phyloP scores from a whole-genome alignment of 2,797 vertebrate genomes.

The Balearica regulorum region DNA sequence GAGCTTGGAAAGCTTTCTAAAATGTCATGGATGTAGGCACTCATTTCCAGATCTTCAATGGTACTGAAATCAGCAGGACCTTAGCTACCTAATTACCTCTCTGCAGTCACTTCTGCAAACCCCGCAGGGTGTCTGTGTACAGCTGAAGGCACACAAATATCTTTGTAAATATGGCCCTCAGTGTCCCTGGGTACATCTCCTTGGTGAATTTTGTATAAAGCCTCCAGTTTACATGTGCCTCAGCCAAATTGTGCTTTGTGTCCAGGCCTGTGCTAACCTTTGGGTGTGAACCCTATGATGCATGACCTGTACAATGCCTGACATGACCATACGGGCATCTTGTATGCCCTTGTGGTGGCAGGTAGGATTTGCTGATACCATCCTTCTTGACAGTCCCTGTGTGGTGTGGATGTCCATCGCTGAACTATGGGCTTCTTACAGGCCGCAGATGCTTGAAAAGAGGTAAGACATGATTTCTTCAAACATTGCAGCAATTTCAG shows the following conservation, averaged over 20 bases:
- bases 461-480: background rate
- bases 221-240: background rate
- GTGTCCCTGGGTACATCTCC: background rate
- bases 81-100: background rate
- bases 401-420: background rate
- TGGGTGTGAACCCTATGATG: fast-evolving
- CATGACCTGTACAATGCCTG: background rate
- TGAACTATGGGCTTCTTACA: background rate
- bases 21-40: background rate
- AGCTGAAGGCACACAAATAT: background rate
- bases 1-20: background rate
- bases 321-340: background rate
- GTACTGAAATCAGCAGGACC: background rate
- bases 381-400: background rate
- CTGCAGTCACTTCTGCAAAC: background rate
- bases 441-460: background rate
- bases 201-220: background rate
- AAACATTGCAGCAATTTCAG: background rate
- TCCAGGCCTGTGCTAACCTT: background rate
- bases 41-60: background rate
- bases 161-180: background rate
- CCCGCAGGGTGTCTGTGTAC: background rate
- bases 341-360: background rate
- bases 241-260: background rate
- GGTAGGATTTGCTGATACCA: background rate